phyloP scores from a whole-genome alignment of 1,140 invertebrate species.

The Harlomillsia oculata region DNA sequence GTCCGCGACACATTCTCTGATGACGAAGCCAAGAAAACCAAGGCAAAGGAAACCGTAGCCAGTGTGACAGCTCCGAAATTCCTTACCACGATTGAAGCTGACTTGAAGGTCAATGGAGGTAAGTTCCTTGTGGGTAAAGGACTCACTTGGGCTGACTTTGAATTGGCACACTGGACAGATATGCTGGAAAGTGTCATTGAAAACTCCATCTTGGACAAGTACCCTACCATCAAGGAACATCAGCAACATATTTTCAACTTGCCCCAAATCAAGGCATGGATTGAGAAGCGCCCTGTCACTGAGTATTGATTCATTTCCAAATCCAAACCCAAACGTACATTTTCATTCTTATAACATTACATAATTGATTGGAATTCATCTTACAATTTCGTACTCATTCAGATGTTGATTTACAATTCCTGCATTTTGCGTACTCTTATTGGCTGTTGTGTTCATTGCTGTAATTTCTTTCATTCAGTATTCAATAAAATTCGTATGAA shows the following conservation, averaged over 20 bases:
- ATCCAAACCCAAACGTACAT: too few species aligned
- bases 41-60: neutral
- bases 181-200: neutral
- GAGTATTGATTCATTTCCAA: neutral
- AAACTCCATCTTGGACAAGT: neutral
- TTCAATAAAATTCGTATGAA: too few species aligned
- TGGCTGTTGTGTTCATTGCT: too few species aligned
- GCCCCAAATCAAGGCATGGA: constrained; percentile 7
- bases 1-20: too few species aligned
- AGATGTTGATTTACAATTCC: too few species aligned
- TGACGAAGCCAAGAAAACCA: neutral
- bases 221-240: neutral
- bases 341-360: too few species aligned
- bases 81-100: neutral
- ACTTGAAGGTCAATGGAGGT: neutral
- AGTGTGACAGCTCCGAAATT: constrained; percentile 6
- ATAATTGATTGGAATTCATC: too few species aligned
- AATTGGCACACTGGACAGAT: neutral
- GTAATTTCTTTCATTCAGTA: too few species aligned
- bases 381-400: too few species aligned
- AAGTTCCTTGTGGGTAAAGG: constrained; percentile 12
- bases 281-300: constrained; percentile 1
- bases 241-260: neutral
- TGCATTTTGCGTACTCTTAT: too few species aligned
- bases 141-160: constrained; percentile 19